A percentile compares a stretch with the other conserved stretches of the same genome.
phyloP scores from a whole-genome alignment of 2,113 vertebrate species.

The Paracanthobrama guichenoti region DNA sequence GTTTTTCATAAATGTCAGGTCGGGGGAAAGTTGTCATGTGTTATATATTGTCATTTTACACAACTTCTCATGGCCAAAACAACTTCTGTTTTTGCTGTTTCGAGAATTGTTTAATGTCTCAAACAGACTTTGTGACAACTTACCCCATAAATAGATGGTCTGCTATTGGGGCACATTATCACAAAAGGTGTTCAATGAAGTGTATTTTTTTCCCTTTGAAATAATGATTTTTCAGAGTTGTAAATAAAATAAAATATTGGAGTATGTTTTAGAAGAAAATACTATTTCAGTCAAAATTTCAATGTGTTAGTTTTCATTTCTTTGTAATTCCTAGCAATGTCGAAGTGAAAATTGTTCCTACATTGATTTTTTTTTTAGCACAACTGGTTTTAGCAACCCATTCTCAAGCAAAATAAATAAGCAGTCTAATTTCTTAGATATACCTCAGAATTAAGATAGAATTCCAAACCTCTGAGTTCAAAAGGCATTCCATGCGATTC shows the following conservation, averaged over 20 bases:
- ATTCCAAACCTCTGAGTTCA: constrained; percentile 71
- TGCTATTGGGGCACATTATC: background rate
- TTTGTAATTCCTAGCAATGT: background rate
- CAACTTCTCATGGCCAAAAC: background rate
- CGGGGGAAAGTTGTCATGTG: too few relatives aligned
- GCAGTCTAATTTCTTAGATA: constrained; percentile 52
- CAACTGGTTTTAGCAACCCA: background rate
- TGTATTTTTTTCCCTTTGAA: background rate
- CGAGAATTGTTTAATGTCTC: background rate
- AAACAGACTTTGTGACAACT: background rate
- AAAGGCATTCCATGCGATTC: constrained; percentile 54
- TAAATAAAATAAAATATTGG: too few relatives aligned
- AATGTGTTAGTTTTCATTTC: background rate
- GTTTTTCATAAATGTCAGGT: background rate
- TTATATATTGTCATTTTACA: background rate
- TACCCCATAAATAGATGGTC: background rate
- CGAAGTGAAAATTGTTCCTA: background rate
- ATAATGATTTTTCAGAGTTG: background rate
- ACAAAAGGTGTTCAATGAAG: background rate
- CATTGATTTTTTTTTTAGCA: background rate
- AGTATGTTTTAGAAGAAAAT: background rate
- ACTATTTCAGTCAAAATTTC: background rate
- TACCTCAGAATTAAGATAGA: constrained; percentile 77
- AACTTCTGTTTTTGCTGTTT: background rate
- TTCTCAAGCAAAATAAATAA: background rate